phyloP scores from a whole-genome alignment of 2,888 invertebrate species.

The Cremastinae sp. region DNA sequence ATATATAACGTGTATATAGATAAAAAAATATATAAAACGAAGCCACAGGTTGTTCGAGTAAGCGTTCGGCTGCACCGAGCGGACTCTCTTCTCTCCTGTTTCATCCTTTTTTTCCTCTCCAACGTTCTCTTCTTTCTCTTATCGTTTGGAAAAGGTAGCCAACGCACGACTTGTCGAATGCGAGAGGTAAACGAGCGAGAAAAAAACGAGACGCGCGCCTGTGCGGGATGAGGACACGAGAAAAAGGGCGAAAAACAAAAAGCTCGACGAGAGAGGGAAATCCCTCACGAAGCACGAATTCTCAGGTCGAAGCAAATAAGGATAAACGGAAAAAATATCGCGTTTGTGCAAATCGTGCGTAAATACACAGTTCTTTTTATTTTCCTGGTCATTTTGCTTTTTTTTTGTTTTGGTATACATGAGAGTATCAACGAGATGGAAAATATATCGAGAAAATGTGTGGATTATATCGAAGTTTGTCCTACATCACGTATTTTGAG shows the following conservation, averaged over 20 bases:
- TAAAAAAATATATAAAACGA: too few relatives aligned
- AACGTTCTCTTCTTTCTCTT: slow-evolving; percentile 23
- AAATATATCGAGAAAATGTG: slow-evolving; percentile 47
- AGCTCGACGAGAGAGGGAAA: slow-evolving; percentile 53
- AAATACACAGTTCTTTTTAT: background rate
- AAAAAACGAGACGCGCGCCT: slow-evolving; percentile 36
- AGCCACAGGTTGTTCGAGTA: slow-evolving; percentile 51
- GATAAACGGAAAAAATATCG: background rate
- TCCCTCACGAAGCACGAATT: slow-evolving; percentile 58
- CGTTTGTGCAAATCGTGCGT: background rate
- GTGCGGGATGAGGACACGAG: slow-evolving; percentile 40
- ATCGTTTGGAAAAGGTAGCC: slow-evolving; percentile 52
- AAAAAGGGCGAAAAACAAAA: slow-evolving; percentile 47
- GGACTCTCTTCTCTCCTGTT: slow-evolving; percentile 21
- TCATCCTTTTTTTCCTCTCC: background rate
- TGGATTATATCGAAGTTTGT: too few relatives aligned
- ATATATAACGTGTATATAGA: too few relatives aligned
- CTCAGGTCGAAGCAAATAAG: slow-evolving; percentile 33
- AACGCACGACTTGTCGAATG: slow-evolving; percentile 49
- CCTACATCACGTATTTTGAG: too few relatives aligned
- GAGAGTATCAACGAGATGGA: slow-evolving; percentile 29
- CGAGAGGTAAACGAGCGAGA: slow-evolving; percentile 38
- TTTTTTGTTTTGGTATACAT: slow-evolving; percentile 12
- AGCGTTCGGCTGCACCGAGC: slow-evolving; percentile 52
- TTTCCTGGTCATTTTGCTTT: background rate